Evolutionary conservation across 2,113 vertebrate genomes (phyloP).

Genomic region (Thomomys bottae): DNA sequence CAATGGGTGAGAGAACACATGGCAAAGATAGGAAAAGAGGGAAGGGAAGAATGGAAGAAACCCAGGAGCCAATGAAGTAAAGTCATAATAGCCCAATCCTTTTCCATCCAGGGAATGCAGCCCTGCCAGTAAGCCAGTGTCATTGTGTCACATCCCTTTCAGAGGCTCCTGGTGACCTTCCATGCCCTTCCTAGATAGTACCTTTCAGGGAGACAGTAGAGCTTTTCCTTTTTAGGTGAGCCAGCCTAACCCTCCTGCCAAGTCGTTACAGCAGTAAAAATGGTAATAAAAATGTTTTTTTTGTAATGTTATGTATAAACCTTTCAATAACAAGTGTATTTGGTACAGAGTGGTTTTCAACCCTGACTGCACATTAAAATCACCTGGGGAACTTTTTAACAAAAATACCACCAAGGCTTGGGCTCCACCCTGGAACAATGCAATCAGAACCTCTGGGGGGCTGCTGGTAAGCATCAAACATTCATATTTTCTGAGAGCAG

Average conservation of each 20-base stretch:
- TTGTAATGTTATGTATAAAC: constrained; percentile 44
- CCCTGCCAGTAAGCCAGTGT: not conserved
- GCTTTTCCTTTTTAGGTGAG: not conserved
- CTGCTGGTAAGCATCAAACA: not conserved
- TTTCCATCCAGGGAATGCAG: too few species aligned
- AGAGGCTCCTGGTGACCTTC: not conserved
- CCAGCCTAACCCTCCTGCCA: not conserved
- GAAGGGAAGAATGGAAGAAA: not conserved
- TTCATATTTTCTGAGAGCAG: not conserved
- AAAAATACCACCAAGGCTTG: not conserved
- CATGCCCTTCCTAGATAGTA: too few species aligned
- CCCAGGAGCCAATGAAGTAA: not conserved
- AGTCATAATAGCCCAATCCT: not conserved
- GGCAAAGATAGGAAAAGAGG: not conserved
- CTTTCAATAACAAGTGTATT: constrained; percentile 25
- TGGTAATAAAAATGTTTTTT: constrained; percentile 9
- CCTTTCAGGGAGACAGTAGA: not conserved
- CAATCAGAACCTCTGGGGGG: not conserved
- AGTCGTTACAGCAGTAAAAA: constrained; percentile 29
- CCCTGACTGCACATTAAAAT: not conserved
- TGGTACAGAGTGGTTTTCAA: constrained; percentile 31
- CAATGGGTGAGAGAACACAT: accelerated
- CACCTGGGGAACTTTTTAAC: constrained; percentile 43
- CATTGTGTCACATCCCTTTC: not conserved
- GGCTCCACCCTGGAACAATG: not conserved